Percentiles rank a stretch among this genome's conserved stretches.
phyloP scores from a whole-genome alignment of 2,797 vertebrate species.

The Lateolabrax maculatus region DNA sequence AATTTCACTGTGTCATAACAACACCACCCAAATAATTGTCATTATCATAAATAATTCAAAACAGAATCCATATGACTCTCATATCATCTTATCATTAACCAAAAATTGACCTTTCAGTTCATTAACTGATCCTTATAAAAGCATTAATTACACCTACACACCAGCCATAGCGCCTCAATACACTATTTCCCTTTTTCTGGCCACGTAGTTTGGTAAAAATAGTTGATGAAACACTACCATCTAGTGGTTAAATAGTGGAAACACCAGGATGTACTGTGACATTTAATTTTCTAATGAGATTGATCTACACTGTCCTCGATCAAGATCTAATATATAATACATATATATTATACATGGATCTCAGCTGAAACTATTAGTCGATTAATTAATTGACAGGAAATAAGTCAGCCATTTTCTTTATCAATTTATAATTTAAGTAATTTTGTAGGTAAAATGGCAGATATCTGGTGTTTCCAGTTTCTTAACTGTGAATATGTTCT shows the following conservation, averaged over 20 bases:
- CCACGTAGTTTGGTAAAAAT: not conserved
- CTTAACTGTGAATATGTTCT: not conserved
- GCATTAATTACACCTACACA: slow-evolving; percentile 2
- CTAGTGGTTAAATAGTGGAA: slow-evolving; percentile 66
- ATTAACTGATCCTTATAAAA: not conserved
- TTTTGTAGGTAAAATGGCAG: no score
- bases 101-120: not conserved
- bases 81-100: slow-evolving; percentile 2
- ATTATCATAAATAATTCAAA: not conserved
- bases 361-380: no score
- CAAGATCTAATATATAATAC: not conserved
- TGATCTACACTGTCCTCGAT: not conserved
- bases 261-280: not conserved
- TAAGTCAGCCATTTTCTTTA: no score
- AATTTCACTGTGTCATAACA: not conserved
- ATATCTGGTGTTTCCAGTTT: not conserved
- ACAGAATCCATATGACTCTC: not conserved
- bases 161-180: not conserved
- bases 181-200: not conserved
- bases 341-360: no score
- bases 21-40: no score
- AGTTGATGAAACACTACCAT: slow-evolving; percentile 60
- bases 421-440: no score
- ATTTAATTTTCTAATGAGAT: not conserved
- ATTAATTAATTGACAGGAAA: no score